Base-by-base conservation (phyloP, 2,888 invertebrate genomes). In the Euclidia mi region DNA sequence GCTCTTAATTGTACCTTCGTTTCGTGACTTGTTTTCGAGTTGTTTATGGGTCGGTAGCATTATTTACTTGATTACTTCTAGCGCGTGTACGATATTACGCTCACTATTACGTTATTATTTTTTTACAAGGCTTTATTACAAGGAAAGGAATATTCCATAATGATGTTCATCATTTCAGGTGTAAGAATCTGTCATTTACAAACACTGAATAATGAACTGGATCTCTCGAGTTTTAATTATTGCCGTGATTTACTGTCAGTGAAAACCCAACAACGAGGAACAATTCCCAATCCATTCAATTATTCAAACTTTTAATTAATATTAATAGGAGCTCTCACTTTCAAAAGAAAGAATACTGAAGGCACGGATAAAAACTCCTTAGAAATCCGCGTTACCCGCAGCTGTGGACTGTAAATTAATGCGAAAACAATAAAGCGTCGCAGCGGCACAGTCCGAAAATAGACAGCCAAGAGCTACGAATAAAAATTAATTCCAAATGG, bases 301-400 rank as follows among this genome's bases (percentile, higher is more conserved):
- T 92, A 93, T 93, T 92, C 90, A 92, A 94, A 94, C 90, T 94
- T 94, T 94, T 94, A 94, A 94, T 94, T 94, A 94, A 94, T 94
- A 94, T 94, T 93, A 94, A 93, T 94, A 94, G 92, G 85, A 88
- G 87, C 89, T 89, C 90, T 90, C 89, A 89, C 85, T 92, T 90
- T 88, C 88, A 87, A 92, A 93, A 90, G 92, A 92, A 94, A 92
- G 89, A 92, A 92, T 88, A 89, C 89, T 82, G 84, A 82, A 84
- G 82, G 85, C 84, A 85, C 65, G 66, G 92, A 93, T 90, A 93
- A 94, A 94, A 92, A 93, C 85, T 92, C 91, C 91, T 92, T 90
- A 91, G 92, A 91, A 92, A 90, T 90, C 90, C 71, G 84, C 91
- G 89, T 90, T 90, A 89, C 86, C 87, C 88, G 85, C 94, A 92